Evolutionary conservation across 2,888 invertebrate species (phyloP), one percentile per base, ranked within the genome.

Genomic region (Sthenelais limicola): DNA sequence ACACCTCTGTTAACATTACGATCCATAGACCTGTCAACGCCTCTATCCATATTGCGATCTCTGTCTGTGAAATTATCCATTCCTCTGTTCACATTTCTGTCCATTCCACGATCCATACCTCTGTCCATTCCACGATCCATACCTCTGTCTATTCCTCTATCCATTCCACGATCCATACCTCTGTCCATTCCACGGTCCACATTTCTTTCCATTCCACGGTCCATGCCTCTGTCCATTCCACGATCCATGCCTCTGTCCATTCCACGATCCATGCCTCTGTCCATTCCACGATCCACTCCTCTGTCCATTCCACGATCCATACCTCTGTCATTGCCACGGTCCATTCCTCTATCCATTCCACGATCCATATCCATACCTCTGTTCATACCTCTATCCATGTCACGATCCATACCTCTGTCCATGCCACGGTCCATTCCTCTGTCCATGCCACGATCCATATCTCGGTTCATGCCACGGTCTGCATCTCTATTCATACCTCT

Each of bases 181-280:
- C 67, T 3, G 21, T 67, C 67, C 48, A 43, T 67, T 18, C 21
- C 21, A 15, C 51, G 18, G 51, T 58, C 58, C 35, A 35, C 28
- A 30, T 24, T 3, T 3, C 68, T n/a, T 9, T 68, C 62, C 38
- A 62, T 62, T 2, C 24, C 24, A 38, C 62, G 35, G 58, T 58
- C 58, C 33, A 33, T 33, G 33, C 58, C 58, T 3, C 58, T 12
- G 28, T 62, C 62, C 62, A 62, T 62, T 24, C 12, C 24, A 12
- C 68, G 43, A 33, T 68, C 68, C 68, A 48, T 68, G 7, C 33
- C 49, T 26, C 68, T n/a, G 24, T 68, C 62, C 58, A 58, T 58
- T n/a, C 21, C 21, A 35, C 58, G 7, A 35, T 58, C 58, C 4
- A 35, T 62, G 3, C 51, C 68, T 12, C 62, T 21, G 24, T 62